phyloP scores from a whole-genome alignment of 2,113 vertebrate genomes.

The Spea multiplicata region DNA sequence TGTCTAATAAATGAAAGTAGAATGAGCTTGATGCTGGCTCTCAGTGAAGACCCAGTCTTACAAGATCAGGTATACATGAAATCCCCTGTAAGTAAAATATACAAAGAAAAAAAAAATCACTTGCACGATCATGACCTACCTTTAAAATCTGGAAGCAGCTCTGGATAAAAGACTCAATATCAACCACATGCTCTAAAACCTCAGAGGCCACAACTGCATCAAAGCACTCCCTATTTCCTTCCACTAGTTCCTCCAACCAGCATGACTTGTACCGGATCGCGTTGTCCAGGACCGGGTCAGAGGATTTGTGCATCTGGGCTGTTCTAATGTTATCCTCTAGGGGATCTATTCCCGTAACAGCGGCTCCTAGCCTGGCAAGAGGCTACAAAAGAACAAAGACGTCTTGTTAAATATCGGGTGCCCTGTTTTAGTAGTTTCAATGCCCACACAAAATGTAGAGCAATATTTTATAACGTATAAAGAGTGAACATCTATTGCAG shows the following conservation, averaged over 20 bases:
- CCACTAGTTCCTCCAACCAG: constrained; percentile 81
- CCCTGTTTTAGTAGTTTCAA: no score
- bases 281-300: constrained; percentile 75
- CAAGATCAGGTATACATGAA: no score
- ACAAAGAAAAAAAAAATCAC: no score
- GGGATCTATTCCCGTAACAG: constrained; percentile 87
- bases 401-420: constrained; percentile 41
- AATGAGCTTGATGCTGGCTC: no score
- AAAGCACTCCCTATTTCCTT: constrained; percentile 69
- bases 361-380: constrained; percentile 86
- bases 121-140: constrained; percentile 63
- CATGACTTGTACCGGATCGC: constrained; percentile 77
- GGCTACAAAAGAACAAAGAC: constrained; percentile 71
- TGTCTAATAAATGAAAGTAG: no score
- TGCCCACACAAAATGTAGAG: no score
- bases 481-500: no score
- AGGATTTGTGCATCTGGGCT: constrained; percentile 80
- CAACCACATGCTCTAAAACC: constrained; percentile 89
- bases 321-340: constrained; percentile 84
- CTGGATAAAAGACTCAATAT: constrained; percentile 82
- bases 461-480: no score
- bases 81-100: no score
- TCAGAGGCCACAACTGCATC: constrained; percentile 92
- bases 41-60: no score
- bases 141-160: constrained; percentile 84